Percentiles rank a stretch among this genome's conserved stretches.
Evolutionary conservation across 2,113 vertebrate species (phyloP).

Genomic region (Silurus meridionalis): DNA sequence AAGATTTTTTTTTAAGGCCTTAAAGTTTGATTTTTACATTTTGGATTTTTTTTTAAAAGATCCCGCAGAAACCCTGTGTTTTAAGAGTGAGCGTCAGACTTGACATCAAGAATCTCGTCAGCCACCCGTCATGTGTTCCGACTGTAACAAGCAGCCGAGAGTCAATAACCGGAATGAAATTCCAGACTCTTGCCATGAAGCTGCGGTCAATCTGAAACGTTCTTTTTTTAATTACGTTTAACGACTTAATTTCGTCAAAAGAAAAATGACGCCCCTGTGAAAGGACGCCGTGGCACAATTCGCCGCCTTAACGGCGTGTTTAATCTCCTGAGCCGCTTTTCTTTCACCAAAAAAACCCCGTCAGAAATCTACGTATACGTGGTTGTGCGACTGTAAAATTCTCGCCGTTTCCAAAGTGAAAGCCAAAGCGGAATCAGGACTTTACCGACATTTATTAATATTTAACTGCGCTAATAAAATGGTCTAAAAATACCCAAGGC

Average conservation of each 20-base stretch:
- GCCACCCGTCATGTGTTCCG: slow-evolving; percentile 45
- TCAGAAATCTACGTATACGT: rapidly evolving
- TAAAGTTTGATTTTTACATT: too few species aligned
- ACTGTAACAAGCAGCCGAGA: slow-evolving; percentile 20
- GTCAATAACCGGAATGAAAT: slow-evolving; percentile 54
- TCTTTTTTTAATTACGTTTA: slow-evolving; percentile 37
- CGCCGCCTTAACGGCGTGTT: background rate
- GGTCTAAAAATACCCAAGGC: background rate
- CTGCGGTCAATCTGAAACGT: slow-evolving; percentile 4
- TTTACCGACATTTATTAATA: background rate
- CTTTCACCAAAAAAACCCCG: background rate
- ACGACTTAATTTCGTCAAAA: slow-evolving; percentile 38
- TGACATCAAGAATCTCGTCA: slow-evolving; percentile 38
- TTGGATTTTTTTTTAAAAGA: too few species aligned
- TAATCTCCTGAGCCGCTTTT: background rate
- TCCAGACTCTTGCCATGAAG: slow-evolving; percentile 44
- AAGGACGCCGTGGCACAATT: background rate
- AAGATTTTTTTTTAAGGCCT: too few species aligned
- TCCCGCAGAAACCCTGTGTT: slow-evolving; percentile 32
- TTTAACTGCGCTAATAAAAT: background rate
- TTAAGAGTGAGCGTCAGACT: slow-evolving; percentile 47
- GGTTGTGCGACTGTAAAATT: background rate
- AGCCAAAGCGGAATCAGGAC: background rate
- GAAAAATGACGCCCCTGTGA: slow-evolving; percentile 27
- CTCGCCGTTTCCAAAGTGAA: background rate